A percentile compares a stretch with the other conserved stretches of the same genome.
Evolutionary conservation across 2,888 invertebrate genomes (phyloP).

Genomic region (Ferrisia virgata): DNA sequence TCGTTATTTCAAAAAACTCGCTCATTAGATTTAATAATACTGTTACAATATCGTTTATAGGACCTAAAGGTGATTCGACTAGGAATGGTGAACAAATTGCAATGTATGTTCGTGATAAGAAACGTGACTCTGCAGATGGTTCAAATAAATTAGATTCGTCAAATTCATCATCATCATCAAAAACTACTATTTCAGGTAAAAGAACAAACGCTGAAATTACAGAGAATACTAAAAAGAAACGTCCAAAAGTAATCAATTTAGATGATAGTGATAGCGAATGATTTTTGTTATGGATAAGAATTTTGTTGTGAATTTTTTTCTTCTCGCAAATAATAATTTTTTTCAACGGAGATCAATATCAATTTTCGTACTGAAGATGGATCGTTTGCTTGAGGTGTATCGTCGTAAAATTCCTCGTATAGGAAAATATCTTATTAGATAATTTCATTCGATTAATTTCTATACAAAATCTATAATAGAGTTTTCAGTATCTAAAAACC

Average conservation of each 20-base stretch:
- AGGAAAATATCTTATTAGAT: too few relatives aligned
- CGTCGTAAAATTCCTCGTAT: too few relatives aligned
- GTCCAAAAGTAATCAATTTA: not conserved
- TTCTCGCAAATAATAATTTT: too few relatives aligned
- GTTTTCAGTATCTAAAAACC: too few relatives aligned
- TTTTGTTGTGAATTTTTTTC: not conserved
- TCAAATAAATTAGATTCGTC: not conserved
- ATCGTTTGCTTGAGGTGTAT: too few relatives aligned
- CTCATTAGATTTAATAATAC: not conserved
- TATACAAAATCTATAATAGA: too few relatives aligned
- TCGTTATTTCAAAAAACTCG: not conserved
- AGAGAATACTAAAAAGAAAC: not conserved
- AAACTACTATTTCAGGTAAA: not conserved
- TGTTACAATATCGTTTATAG: not conserved
- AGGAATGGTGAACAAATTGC: not conserved
- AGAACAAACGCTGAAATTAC: not conserved
- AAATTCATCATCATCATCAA: not conserved
- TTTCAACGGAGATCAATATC: too few relatives aligned
- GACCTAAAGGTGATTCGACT: not conserved
- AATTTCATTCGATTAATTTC: too few relatives aligned
- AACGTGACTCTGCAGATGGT: not conserved
- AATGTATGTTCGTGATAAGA: conserved; percentile 5
- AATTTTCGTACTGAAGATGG: too few relatives aligned
- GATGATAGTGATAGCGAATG: not conserved
- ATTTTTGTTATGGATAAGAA: too few relatives aligned